A percentile compares a stretch with the other conserved stretches of the same genome.
Evolutionary conservation across 2,113 vertebrate genomes (phyloP).

Genomic region (Lepus timidus): DNA sequence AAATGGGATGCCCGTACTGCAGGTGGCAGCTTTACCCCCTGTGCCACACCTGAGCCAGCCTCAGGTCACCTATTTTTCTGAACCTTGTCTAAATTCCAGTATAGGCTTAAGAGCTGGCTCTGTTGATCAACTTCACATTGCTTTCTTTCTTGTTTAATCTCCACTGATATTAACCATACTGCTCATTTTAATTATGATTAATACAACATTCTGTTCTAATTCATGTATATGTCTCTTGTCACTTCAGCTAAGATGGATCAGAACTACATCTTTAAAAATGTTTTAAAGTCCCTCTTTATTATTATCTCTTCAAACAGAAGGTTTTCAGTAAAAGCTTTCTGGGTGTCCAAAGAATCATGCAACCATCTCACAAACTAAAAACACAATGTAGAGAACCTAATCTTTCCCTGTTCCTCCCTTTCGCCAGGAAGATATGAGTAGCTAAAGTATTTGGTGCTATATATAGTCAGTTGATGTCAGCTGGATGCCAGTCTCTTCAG

Average conservation of each 20-base stretch:
- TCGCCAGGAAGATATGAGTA: conserved; percentile 90
- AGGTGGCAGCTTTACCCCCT: too few relatives aligned
- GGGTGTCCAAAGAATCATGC: neutral
- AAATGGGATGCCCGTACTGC: too few relatives aligned
- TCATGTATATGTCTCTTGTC: neutral
- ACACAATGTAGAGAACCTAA: conserved; percentile 73
- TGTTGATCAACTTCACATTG: neutral
- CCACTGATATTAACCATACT: neutral
- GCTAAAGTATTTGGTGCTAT: conserved; percentile 92
- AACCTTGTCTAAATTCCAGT: neutral
- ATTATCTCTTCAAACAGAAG: neutral
- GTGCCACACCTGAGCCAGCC: neutral
- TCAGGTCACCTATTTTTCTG: neutral
- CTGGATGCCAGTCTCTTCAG: conserved; percentile 92
- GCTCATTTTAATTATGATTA: neutral
- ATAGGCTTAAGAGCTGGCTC: neutral
- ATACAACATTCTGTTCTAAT: neutral
- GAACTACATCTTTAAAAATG: neutral
- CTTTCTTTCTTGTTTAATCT: neutral
- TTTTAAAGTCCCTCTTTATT: neutral
- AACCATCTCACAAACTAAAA: conserved; percentile 62
- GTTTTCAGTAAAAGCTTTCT: neutral
- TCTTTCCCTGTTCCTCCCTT: conserved; percentile 86
- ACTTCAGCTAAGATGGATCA: neutral
- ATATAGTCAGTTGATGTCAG: conserved; percentile 99